Evolutionary conservation across 30 jellyfish, hydroid and myxozoan species (phyloP), one percentile per base, ranked within the genome.

Genomic region (Mastigias papua): DNA sequence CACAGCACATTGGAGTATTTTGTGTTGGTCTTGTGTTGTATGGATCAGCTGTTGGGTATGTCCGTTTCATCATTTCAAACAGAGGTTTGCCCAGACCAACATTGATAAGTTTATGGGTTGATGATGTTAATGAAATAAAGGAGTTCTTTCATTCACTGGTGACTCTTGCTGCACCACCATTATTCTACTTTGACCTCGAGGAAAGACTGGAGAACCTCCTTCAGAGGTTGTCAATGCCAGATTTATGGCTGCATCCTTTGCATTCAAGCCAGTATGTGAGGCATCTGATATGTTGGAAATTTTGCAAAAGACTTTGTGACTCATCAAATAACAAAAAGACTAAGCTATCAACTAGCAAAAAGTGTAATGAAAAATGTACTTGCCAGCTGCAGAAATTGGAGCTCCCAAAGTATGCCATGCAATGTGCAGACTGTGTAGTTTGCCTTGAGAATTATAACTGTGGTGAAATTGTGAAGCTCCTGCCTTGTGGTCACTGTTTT

Each of bases 401-500:
- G 57, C 48, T 48, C n/a, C 92, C 86, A 50, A 54, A 76, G 32
- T 58, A 62, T 73, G 91, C 82, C 31, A 31, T 73, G 33, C 69
- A 49, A 35, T 33, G 60, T 29, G 48, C 37, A 61, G 97, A 86
- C 16, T 95, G 99, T 62, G 92, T 84, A 20, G 88, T 95, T 25
- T 95, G 99, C 58, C 79, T 95, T 22, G 99, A 90, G 60, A 35
- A 73, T 17, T 95, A 57, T 64, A 65, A 48, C 46, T 95, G 99
- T 75, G 86, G 91, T 2, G 92, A 86, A 17, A 25, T 71, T 1
- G 90, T 95, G 31, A 82, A 78, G 32, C 95, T 90, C 46, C 49
- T 95, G 84, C 99, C 97, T 1, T 95, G 99, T 71, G 91, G 96
- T 1, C 99, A 95, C 80, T 72, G 82, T 90, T 95, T 89, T 57